phyloP scores from a whole-genome alignment of 2,888 invertebrate species.

The Microplitis manilae region DNA sequence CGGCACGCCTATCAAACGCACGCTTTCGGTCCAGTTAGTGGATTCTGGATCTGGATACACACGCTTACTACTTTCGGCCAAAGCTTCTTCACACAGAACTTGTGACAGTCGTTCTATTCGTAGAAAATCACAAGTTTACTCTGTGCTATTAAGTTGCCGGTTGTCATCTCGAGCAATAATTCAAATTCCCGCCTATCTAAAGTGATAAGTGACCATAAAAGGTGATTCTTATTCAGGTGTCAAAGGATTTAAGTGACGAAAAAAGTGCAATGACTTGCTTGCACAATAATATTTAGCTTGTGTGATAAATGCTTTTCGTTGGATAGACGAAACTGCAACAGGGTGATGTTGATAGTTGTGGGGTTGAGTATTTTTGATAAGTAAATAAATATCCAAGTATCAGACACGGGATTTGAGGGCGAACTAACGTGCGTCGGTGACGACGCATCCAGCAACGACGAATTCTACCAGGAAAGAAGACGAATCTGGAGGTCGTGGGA shows the following conservation, averaged over 20 bases:
- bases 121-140: too few species aligned
- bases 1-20: conserved; percentile 44
- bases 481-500: conserved; percentile 51
- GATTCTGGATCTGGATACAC: conserved; percentile 17
- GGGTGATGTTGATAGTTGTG: neutral
- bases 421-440: conserved; percentile 18
- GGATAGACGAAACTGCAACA: too few species aligned
- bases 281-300: too few species aligned
- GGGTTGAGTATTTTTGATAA: neutral
- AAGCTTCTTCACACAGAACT: neutral
- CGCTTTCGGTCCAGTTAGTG: conserved; percentile 43
- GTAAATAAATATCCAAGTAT: neutral
- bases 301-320: too few species aligned
- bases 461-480: conserved; percentile 10
- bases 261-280: neutral
- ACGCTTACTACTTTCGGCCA: conserved; percentile 8
- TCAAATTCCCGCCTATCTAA: neutral
- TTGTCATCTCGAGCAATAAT: too few species aligned
- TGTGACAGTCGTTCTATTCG: neutral
- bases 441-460: conserved; percentile 19
- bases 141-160: too few species aligned
- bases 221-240: neutral
- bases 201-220: neutral
- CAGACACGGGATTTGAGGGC: conserved; percentile 32
- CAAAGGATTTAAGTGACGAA: neutral